Evolutionary conservation across 1,140 invertebrate species (phyloP), one percentile per base, ranked within the genome.

Genomic region (Zaprionus capensis): DNA sequence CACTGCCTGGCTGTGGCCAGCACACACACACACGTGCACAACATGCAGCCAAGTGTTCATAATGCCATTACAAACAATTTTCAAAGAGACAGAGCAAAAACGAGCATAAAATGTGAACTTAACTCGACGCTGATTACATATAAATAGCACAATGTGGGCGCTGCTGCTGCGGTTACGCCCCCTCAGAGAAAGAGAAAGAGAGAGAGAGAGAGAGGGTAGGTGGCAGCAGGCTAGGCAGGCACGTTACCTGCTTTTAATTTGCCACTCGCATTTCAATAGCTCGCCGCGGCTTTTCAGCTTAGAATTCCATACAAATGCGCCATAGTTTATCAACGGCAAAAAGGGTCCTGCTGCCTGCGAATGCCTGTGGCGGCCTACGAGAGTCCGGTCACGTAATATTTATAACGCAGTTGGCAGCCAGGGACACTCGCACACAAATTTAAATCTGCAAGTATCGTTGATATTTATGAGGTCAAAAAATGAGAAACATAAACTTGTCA

Each of bases 401-500:
- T 80, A 82, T 82, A 80, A 66, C 67, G 72, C 66, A 81, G 75
- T 85, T 81, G 70, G 61, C 63, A 22, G 20, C 49, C 3, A 22
- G 51, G 22, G 49, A 51, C 49, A 51, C 49, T 51, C 12, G 4
- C 64, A 64, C 51, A 72, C 66, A 71, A 77, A 68, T 81, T 79
- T 69, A 88, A 87, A 76, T 84, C 76, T 74, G 55, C 46, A 53
- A 71, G 66, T 71, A 78, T 68, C 73, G 59, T 57, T 49, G 44
- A 61, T 80, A 77, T 82, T 87, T 75, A 88, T 75, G 83, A 68
- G 67, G 53, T 49, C 31, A 57, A 64, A 87, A 80, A 83, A 81
- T 78, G 46, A 74, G 7, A 84, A 84, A 76, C 71, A 90, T 90
- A 84, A 90, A 81, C 85, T 90, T 88, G 84, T 88, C 84, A 88